Base-by-base conservation (phyloP, 1,140 invertebrate species). In the Drosophila kikkawai region DNA sequence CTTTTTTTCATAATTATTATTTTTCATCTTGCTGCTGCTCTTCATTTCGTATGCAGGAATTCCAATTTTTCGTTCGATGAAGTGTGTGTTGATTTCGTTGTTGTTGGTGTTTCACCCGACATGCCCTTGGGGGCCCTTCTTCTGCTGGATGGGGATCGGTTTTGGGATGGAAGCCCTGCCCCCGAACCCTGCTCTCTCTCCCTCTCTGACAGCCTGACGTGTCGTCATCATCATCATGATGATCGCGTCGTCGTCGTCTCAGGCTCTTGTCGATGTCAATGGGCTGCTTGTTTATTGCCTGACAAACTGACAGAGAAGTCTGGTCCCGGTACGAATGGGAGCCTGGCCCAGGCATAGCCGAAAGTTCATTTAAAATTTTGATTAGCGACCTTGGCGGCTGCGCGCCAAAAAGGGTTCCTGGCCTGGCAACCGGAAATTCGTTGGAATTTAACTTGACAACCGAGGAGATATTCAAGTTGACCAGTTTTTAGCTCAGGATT, bases 61-160 rank as follows among this genome's bases (percentile, higher is more conserved):
- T 90, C 85, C 86, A 91, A 91, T 90, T 90, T 90, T 85, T 90
- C 85, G 85, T 90, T 85, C 86, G 82, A 86, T 90, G 78, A 90
- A 90, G 84, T 88, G 84, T 88, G 84, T 88, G 84, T 88, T 88
- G 84, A 88, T 90, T 88, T 88, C 82, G 84, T 51, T 51, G 48
- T 12, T 34, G 26, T 9, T 29, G 48, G 78, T 83, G 53, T 58
- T 84, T 55, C 45, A 50, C 76, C 70, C 76, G 78, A 71, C 83
- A 67, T 88, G 81, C 84, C 83, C 84, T 87, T 66, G 45, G 63
- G 48, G 63, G 50, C 68, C 80, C 69, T 55, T 67, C 64, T 69
- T 64, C 42, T 68, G 41, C 58, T 64, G 41, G 29, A 17, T 26
- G 19, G 39, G 8, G 17, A 42, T 7, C 22, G 55, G 29, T 45